Evolutionary conservation across 2,113 vertebrate species (phyloP), one percentile per base, ranked within the genome.

Genomic region (Xiphias gladius): DNA sequence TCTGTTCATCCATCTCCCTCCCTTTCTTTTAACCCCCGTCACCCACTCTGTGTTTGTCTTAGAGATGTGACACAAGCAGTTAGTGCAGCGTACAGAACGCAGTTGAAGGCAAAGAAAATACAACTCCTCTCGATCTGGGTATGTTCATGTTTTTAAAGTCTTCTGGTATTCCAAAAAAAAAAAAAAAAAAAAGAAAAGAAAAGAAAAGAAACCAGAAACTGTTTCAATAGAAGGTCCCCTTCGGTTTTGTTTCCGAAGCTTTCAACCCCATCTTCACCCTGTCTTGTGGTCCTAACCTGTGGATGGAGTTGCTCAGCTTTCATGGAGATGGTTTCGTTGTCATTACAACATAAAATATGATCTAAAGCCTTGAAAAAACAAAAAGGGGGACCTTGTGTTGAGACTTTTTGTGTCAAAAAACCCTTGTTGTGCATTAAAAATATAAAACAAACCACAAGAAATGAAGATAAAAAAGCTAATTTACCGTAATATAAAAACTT

Each of bases 31-130:
- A 50, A 74, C 73, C 78, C 63, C 48, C 52, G 1, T 61, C 82
- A 69, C 28, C 79, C 41, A 7, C 2, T 32, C 71, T 63, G 57
- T 76, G 61, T 85, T 75, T 64, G 64, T 61, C 19, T 5, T 63
- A 9, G 66, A 70, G 75, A 74, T 64, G 63, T 77, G 74, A 80
- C 85, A 84, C 39, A 50, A 14, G 74, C 73, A 66, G 82, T 76
- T 67, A 70, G 75, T 20, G 71, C 62, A 7, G 26, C 13, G 4
- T 30, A 24, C 66, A 80, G 30, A 59, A 35, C 1, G n/a, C 12
- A 65, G 55, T 71, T 35, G 19, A 65, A 61, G 70, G 55, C 66
- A 54, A 37, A 19, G 3, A 26, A 11, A 4, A 72, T 1, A 16
- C 57, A 14, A 24, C 65, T 48, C 12, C 39, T 69, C 50, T 39